Evolutionary conservation across 2,888 invertebrate genomes (phyloP), one percentile per base, ranked within the genome.

Genomic region (Sialis fuliginosa): DNA sequence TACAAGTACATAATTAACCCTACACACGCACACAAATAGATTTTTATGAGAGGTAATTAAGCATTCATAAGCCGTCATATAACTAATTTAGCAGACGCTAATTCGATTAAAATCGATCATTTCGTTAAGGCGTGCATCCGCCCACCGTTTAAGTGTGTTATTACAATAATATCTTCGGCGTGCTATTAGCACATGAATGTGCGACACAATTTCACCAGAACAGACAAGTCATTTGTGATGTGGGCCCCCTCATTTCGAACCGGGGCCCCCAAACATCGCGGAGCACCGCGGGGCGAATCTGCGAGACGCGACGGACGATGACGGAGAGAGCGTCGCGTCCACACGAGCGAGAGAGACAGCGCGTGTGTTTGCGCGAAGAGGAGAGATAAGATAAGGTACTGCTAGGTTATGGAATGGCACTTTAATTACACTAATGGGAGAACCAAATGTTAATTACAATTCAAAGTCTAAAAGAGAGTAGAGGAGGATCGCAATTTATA

Each of bases 391-490:
- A 63, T 63, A 64, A 63, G 62, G 62, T 62, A 60, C 61, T 58
- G 67, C 65, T 67, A 70, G 70, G 71, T 71, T 71, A 71, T 69
- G 70, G 70, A 75, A 75, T 69, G 75, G 72, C 72, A 72, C 72
- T 77, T 78, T 78, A 78, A 80, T 79, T 79, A 79, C 72, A 75
- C 76, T 79, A 80, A 80, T 79, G 79, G 79, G 70, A 70, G 71
- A 71, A 72, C 71, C 74, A 73, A 75, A 75, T 76, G 77, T 77
- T 79, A 79, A 79, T 79, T 79, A 77, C 74, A 69, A 74, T 74
- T 71, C 74, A 74, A 75, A 75, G 72, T 69, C 71, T 66, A 68
- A 70, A 69, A 69, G 70, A 71, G 69, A 68, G 67, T 22, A 22
- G 64, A 56, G 59, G 57, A 58, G 55, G 54, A 58, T 59, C 56